Evolutionary conservation across 2,797 vertebrate genomes (phyloP).

Genomic region (Melanotaenia trifasciata): DNA sequence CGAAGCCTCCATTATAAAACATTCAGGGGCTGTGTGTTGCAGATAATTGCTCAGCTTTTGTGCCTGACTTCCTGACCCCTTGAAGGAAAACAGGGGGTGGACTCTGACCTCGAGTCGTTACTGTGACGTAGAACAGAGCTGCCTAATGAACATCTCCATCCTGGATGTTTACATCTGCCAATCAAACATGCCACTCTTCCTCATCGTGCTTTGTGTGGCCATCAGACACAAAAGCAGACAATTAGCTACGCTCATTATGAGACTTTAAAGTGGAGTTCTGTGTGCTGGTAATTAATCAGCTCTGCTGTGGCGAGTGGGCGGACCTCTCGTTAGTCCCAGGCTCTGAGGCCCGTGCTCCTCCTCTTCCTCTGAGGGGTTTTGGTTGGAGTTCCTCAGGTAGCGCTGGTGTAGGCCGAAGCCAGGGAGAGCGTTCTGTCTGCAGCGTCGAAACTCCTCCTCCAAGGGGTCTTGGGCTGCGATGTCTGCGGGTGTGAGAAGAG

Average conservation of each 20-base stretch:
- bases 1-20: conserved; percentile 54
- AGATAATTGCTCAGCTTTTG: conserved; percentile 76
- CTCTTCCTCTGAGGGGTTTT: conserved; percentile 84
- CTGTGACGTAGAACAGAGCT: conserved; percentile 63
- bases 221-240: conserved; percentile 69
- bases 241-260: conserved; percentile 73
- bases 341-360: conserved; percentile 82
- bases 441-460: conserved; percentile 86
- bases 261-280: conserved; percentile 52
- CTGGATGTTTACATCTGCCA: conserved; percentile 70
- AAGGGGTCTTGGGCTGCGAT: conserved; percentile 82
- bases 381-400: conserved; percentile 80
- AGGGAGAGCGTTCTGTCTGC: conserved; percentile 86
- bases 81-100: conserved; percentile 63
- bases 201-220: conserved; percentile 64
- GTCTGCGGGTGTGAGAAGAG: conserved; percentile 80
- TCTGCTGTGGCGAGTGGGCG: conserved; percentile 59
- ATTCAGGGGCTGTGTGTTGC: conserved; percentile 44
- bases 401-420: conserved; percentile 75
- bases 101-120: conserved; percentile 70
- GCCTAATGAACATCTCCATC: conserved; percentile 75
- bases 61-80: conserved; percentile 65
- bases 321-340: conserved; percentile 84
- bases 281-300: conserved; percentile 69
- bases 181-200: conserved; percentile 55